phyloP scores from a whole-genome alignment of 2,113 vertebrate genomes.

The Catharus fuscescens region DNA sequence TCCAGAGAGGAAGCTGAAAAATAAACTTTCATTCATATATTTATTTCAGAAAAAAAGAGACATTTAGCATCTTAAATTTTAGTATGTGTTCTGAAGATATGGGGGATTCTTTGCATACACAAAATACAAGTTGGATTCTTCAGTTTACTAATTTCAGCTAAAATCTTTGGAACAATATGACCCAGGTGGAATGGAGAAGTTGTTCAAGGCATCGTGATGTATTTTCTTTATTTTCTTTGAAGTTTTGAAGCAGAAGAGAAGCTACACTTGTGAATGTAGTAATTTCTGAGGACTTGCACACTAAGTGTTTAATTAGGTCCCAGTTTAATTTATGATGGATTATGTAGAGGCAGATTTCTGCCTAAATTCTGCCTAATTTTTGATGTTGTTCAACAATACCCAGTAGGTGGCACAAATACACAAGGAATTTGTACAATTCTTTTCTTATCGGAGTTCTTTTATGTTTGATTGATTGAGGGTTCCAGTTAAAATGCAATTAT shows the following conservation, averaged over 20 bases:
- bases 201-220: not conserved
- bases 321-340: not conserved
- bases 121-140: not conserved
- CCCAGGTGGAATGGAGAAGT: not conserved
- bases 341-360: not conserved
- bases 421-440: not conserved
- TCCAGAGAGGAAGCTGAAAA: not conserved
- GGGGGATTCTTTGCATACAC: not conserved
- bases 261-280: accelerated
- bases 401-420: constrained; percentile 37
- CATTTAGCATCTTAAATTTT: not conserved
- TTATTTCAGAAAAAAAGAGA: not conserved
- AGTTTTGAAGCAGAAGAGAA: not conserved
- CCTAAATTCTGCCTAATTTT: not conserved
- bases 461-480: not conserved
- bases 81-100: not conserved
- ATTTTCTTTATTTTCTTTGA: not conserved
- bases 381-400: accelerated
- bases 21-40: not conserved
- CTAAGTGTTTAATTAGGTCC: accelerated
- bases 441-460: constrained; percentile 62
- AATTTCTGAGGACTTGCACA: not conserved
- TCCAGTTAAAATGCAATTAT: not conserved
- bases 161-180: not conserved
- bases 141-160: not conserved